Evolutionary conservation across 1,140 invertebrate genomes (phyloP), one percentile per base, ranked within the genome.

Genomic region (Drosophila sp.): DNA sequence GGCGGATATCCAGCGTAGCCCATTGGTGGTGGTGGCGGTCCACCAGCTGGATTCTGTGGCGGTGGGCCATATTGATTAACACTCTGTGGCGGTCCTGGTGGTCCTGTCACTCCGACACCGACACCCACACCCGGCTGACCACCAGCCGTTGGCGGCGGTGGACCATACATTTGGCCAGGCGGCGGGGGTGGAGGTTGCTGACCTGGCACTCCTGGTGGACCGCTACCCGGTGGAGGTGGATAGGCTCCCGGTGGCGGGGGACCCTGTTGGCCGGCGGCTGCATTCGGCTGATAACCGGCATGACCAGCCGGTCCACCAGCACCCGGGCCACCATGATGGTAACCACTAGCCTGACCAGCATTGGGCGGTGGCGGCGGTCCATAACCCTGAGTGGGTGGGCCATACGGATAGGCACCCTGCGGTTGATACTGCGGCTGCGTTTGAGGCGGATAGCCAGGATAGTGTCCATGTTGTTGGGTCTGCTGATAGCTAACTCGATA

Each of bases 361-460:
- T 87, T 86, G 1, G 82, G 82, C 0, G 89, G 91, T 23, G 90
- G 91, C 27, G 91, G 91, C 0, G 86, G 86, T n/a, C 85, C 90
- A 27, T 68, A 79, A n/a, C 87, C 81, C 69, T 91, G 90, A 0
- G 85, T 61, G 6, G 91, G 91, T 4, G 91, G 91, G 3, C 91
- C 90, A 30, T 92, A 92, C 1, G 89, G 92, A 86, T 93, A 93
- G 32, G 93, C 92, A 65, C 93, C 92, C 66, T 92, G 92, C 1
- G 90, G 90, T 90, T 93, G 93, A 57, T 91, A 91, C 47, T 83
- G 78, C 11, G 91, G 91, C 61, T 93, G 90, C 63, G 91, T 91
- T 29, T 91, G 90, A 40, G 93, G 92, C 44, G 93, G 92, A 91
- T 93, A 94, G 29, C 91, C 92, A 27, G 93, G 92, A 78, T 93